Evolutionary conservation across 2,797 vertebrate species (phyloP).

Genomic region (Gastrophryne carolinensis): DNA sequence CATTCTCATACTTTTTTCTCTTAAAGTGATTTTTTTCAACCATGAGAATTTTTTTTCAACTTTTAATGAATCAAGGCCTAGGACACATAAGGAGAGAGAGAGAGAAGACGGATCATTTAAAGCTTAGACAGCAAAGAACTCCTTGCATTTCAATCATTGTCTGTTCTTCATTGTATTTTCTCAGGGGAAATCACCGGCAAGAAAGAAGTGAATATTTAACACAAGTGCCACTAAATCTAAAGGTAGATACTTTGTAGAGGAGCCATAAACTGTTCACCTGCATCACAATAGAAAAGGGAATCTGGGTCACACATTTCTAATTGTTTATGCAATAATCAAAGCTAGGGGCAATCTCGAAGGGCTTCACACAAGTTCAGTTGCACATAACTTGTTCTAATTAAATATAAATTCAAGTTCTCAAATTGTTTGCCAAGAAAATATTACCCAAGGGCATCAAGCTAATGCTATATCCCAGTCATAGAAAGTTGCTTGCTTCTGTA

Average conservation of each 20-base stretch:
- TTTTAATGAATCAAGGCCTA: too few relatives aligned
- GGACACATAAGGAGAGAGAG: too few relatives aligned
- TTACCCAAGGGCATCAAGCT: constrained; percentile 19
- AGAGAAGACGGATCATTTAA: too few relatives aligned
- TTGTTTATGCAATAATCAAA: constrained; percentile 48
- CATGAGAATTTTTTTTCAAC: too few relatives aligned
- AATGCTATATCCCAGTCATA: not conserved
- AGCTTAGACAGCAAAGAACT: not conserved
- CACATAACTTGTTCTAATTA: constrained; percentile 32
- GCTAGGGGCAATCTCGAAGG: not conserved
- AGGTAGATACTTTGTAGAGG: constrained; percentile 17
- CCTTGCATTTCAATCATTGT: not conserved
- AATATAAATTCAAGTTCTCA: constrained; percentile 27
- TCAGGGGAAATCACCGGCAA: not conserved
- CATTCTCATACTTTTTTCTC: too few relatives aligned
- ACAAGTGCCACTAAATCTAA: constrained; percentile 10
- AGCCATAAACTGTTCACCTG: constrained; percentile 34
- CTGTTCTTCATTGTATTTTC: not conserved
- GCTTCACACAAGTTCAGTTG: constrained; percentile 11
- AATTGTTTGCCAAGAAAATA: constrained; percentile 35
- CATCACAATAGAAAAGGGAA: not conserved
- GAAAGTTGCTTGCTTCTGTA: not conserved
- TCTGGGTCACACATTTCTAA: constrained; percentile 28
- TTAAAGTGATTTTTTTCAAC: too few relatives aligned
- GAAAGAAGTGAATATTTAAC: not conserved